A percentile compares a stretch with the other conserved stretches of the same genome.
These are phyloP conservation scores for Gasterosteus aculeatus DNA, from an alignment of 2,113 vertebrate genomes.

Conservation along the genomic window DNA sequence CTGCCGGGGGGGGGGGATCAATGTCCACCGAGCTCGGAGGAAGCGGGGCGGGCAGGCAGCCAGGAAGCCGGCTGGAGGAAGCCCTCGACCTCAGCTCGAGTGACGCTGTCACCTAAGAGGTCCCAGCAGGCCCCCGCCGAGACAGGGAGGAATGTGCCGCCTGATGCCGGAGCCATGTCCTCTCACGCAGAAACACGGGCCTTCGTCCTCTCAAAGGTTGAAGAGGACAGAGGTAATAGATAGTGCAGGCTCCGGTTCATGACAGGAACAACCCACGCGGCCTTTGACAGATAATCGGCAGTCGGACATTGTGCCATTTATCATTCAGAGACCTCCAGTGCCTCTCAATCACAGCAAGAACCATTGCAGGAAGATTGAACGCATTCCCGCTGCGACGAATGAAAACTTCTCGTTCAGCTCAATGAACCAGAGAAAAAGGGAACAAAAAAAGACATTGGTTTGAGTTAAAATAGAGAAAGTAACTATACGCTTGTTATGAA, in stretches of 20 bases:
- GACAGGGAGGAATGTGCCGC: constrained; percentile 68
- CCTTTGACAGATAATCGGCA: constrained; percentile 57
- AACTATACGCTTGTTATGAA: no score
- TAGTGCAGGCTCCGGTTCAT: constrained; percentile 54
- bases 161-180: constrained; percentile 71
- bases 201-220: constrained; percentile 70
- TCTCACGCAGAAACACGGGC: constrained; percentile 65
- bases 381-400: neutral
- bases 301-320: constrained; percentile 42
- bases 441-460: neutral
- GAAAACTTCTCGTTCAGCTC: neutral
- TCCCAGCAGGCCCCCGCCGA: constrained; percentile 67
- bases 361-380: neutral
- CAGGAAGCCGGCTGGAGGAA: constrained; percentile 73
- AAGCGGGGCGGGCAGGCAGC: constrained; percentile 70
- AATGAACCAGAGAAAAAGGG: neutral
- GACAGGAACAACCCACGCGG: constrained; percentile 55
- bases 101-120: constrained; percentile 75
- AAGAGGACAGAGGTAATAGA: constrained; percentile 74
- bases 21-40: constrained; percentile 83
- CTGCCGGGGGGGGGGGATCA: constrained; percentile 84
- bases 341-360: neutral
- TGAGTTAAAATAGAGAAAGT: neutral
- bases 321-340: constrained; percentile 24
- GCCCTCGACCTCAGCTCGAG: constrained; percentile 73